Conservation (phyloP, 2,797 vertebrate genomes). For the Periparus ater region DNA sequence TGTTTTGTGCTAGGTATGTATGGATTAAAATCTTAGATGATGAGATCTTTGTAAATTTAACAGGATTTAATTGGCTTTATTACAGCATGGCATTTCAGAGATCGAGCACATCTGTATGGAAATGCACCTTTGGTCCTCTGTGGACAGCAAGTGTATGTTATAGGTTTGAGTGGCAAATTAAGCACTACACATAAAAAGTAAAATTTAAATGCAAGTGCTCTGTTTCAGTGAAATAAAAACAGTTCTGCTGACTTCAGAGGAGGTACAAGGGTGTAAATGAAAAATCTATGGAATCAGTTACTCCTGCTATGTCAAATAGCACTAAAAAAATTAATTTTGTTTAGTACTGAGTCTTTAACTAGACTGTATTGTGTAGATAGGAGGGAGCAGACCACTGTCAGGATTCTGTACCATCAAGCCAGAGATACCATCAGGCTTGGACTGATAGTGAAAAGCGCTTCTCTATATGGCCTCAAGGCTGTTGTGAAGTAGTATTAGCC, state of each 20-base stretch:
- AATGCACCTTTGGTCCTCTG: background rate
- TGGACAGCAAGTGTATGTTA: background rate
- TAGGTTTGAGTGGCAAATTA: background rate
- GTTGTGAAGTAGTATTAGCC: background rate
- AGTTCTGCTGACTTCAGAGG: background rate
- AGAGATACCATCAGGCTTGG: background rate
- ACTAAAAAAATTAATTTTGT: background rate
- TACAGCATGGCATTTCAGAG: background rate
- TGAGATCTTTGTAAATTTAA: background rate
- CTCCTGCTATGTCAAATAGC: background rate
- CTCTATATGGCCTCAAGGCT: background rate
- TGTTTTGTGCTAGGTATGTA: slow-evolving; percentile 3
- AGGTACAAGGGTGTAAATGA: background rate
- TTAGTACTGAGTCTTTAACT: background rate
- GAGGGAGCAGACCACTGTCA: background rate
- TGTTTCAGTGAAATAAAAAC: background rate
- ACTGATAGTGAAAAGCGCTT: background rate
- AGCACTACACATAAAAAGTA: background rate
- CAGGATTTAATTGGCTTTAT: background rate
- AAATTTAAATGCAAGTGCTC: background rate
- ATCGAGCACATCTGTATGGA: background rate
- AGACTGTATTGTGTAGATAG: background rate
- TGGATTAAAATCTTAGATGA: background rate
- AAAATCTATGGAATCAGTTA: background rate
- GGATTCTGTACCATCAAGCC: background rate